Conservation (phyloP, 2,113 vertebrate species). For the Varanus komodoensis region DNA sequence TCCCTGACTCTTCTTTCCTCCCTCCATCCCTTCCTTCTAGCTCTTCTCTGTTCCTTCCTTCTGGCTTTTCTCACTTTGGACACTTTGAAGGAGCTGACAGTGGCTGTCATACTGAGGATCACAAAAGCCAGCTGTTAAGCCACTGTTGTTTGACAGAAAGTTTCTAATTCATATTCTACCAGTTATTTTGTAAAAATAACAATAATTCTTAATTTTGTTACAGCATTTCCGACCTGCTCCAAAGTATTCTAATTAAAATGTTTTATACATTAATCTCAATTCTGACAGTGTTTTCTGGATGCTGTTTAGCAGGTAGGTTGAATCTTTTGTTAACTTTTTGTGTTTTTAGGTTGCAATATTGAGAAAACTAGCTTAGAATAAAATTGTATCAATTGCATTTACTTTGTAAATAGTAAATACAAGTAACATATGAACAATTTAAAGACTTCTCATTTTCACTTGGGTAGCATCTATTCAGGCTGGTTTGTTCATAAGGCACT, state of each 20-base stretch:
- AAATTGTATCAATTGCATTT: neutral
- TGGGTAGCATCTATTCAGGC: too few species aligned
- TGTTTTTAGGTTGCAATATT: fast-evolving
- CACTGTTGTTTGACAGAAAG: too few species aligned
- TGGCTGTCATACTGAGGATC: too few species aligned
- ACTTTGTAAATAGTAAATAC: neutral
- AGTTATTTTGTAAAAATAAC: neutral
- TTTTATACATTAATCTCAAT: slow-evolving; percentile 37
- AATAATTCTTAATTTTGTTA: slow-evolving; percentile 45
- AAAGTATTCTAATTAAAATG: slow-evolving; percentile 46
- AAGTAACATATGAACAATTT: neutral
- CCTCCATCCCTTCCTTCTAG: neutral
- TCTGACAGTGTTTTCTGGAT: slow-evolving; percentile 34
- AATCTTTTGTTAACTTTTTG: slow-evolving; percentile 24
- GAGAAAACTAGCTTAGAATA: neutral
- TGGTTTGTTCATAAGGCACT: too few species aligned
- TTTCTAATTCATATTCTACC: too few species aligned
- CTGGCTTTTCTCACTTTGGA: too few species aligned
- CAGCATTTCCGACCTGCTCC: slow-evolving; percentile 31
- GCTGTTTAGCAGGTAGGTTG: slow-evolving; percentile 53
- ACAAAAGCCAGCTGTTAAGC: too few species aligned
- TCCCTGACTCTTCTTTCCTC: too few species aligned
- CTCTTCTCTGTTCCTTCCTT: too few species aligned
- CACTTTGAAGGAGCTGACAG: too few species aligned
- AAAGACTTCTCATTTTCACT: neutral